Evolutionary conservation across 2,113 vertebrate genomes (phyloP).

Genomic region (Thunnus thynnus): DNA sequence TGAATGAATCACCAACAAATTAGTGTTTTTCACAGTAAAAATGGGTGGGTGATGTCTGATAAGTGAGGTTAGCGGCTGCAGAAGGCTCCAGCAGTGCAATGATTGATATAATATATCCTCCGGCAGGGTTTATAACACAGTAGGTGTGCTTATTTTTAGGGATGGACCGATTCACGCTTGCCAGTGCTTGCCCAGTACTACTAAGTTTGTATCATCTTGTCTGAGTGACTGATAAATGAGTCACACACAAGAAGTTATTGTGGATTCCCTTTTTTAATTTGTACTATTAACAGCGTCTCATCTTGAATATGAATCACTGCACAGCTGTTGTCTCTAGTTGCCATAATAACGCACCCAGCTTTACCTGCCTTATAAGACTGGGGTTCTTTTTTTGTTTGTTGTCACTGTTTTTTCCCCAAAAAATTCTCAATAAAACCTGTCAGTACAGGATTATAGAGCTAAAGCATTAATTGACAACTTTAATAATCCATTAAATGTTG

Average conservation of each 20-base stretch:
- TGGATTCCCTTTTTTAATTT: background rate
- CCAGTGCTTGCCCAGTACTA: too few relatives aligned
- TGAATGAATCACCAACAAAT: background rate
- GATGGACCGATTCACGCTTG: background rate
- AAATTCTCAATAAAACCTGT: too few relatives aligned
- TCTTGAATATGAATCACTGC: too few relatives aligned
- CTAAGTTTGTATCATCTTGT: background rate
- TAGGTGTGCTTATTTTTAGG: conserved; percentile 5
- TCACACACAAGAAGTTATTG: background rate
- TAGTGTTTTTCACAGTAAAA: background rate
- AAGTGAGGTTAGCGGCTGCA: background rate
- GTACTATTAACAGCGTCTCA: background rate
- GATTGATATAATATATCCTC: background rate
- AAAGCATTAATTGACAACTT: too few relatives aligned
- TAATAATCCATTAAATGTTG: too few relatives aligned
- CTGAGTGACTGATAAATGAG: background rate
- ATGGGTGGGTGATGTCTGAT: background rate
- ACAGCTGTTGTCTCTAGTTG: too few relatives aligned
- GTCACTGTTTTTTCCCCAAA: too few relatives aligned
- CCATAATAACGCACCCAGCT: too few relatives aligned
- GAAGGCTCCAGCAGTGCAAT: background rate
- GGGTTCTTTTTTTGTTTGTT: too few relatives aligned
- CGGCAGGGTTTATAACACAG: background rate
- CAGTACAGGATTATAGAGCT: too few relatives aligned
- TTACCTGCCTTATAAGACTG: too few relatives aligned